These are phyloP conservation scores for Pogonophryne albipinna DNA, from an alignment of 2,797 vertebrate genomes.

Conservation along the genomic window DNA sequence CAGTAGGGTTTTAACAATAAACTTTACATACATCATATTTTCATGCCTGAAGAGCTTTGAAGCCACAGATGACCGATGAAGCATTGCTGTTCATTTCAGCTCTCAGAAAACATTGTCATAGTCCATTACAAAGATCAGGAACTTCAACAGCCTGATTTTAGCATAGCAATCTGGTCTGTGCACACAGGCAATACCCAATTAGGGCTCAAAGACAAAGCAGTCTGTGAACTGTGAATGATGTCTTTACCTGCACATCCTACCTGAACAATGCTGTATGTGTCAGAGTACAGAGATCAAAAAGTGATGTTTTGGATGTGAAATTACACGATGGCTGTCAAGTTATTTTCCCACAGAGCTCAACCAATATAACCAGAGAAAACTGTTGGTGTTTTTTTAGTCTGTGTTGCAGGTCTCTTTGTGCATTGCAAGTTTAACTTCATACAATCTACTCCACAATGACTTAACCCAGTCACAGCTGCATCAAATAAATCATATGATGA, in stretches of 20 bases:
- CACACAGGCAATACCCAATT: slow-evolving; percentile 68
- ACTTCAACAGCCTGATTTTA: slow-evolving; percentile 66
- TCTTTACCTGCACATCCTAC: slow-evolving; percentile 38
- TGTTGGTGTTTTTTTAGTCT: background rate
- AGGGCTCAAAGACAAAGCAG: slow-evolving; percentile 66
- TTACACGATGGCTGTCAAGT: slow-evolving; percentile 16
- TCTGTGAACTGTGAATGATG: slow-evolving; percentile 58
- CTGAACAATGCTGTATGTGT: slow-evolving; percentile 49
- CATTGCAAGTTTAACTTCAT: background rate
- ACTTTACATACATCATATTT: background rate
- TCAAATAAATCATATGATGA: background rate
- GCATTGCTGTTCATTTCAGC: background rate
- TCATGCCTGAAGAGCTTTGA: background rate
- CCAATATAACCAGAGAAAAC: background rate
- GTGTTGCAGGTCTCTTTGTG: background rate
- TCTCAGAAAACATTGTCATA: slow-evolving; percentile 27
- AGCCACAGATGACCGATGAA: slow-evolving; percentile 2
- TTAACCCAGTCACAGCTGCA: slow-evolving; percentile 1
- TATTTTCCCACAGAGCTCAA: slow-evolving; percentile 16
- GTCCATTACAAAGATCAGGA: slow-evolving; percentile 57
- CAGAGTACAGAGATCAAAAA: slow-evolving; percentile 48
- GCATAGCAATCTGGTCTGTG: slow-evolving; percentile 65
- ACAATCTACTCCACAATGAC: background rate
- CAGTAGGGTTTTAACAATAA: no score
- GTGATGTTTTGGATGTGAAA: slow-evolving; percentile 25